Base-by-base conservation (phyloP, 1,140 invertebrate genomes). In the Thalassaphorura encarpata region DNA sequence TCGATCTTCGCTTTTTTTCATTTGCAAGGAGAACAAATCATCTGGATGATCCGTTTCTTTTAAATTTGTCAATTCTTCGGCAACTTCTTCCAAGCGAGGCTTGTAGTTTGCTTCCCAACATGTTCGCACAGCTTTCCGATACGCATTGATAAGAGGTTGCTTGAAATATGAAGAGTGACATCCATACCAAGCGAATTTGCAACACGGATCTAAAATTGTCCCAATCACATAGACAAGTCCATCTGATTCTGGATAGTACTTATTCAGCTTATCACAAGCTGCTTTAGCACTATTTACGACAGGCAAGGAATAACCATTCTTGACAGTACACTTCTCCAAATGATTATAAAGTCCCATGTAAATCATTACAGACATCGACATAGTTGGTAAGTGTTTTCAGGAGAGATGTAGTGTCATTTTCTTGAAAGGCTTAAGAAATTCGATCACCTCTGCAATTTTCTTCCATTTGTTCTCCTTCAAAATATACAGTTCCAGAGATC, bases 181-280 rank as follows among this genome's bases (percentile, higher is more conserved):
- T n/a, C n/a, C n/a, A n/a, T 33, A 55, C 53, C 53, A 55, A 3
- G 42, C 33, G 2, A 55, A 31, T 40, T 55, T 55, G 31, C 45
- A 48, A 16, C 42, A n/a, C 23, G 45, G 53, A 39, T 55, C 53
- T 2, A 55, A 6, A 8, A 55, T 43, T 55, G 24, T n/a, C 27
- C 5, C 42, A 19, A 55, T 31, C 18, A 39, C 16, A 46, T 48
- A 55, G 3, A n/a, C 19, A 18, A 47, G 19, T 13, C 53, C 53
- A 48, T 48, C 29, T 6, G 43, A 36, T 15, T 3, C 13, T 5
- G 53, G 43, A 40, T 55, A 55, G 24, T 55, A 55, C 21, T 55
- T 46, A 23, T 36, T 36, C 24, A 55, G 29, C 31, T 55, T 55
- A 23, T 26, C 29, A 21, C 16, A 45, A 26, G 15, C 41, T 3